phyloP scores from a whole-genome alignment of 2,113 vertebrate species.

The Rhipidura dahli region DNA sequence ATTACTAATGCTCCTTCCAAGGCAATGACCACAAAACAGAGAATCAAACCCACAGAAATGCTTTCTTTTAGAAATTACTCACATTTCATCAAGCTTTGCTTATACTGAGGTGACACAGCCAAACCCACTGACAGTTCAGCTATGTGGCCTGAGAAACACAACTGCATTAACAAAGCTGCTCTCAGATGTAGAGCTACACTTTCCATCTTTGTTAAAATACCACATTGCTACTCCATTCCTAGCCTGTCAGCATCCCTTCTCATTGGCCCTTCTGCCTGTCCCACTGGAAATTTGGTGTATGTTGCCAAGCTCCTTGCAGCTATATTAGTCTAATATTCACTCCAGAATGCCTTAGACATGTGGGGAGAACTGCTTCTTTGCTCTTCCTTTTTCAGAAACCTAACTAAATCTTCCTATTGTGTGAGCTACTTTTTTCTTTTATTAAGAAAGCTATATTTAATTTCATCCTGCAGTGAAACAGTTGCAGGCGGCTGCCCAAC shows the following conservation, averaged over 20 bases:
- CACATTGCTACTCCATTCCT: background rate
- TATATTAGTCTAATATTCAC: background rate
- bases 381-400: conserved; percentile 6
- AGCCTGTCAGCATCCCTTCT: conserved; percentile 12
- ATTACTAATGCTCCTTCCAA: conserved; percentile 35
- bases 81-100: conserved; percentile 57
- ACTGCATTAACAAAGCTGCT: conserved; percentile 12
- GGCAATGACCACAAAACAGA: conserved; percentile 49
- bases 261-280: background rate
- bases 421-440: background rate
- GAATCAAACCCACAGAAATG: conserved; percentile 59
- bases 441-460: conserved; percentile 2
- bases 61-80: conserved; percentile 53
- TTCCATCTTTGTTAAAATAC: conserved; percentile 38
- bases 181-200: background rate
- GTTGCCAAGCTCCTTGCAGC: background rate
- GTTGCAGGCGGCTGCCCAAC: background rate
- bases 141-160: conserved; percentile 29
- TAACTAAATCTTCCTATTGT: background rate
- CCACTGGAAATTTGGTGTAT: background rate
- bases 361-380: background rate
- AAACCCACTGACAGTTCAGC: conserved; percentile 60
- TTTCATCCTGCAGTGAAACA: background rate
- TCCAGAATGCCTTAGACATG: background rate
- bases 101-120: conserved; percentile 49